These are phyloP conservation scores for Asteroscopus sphinx DNA, from an alignment of 2,888 invertebrate species.

Conservation along the genomic window DNA sequence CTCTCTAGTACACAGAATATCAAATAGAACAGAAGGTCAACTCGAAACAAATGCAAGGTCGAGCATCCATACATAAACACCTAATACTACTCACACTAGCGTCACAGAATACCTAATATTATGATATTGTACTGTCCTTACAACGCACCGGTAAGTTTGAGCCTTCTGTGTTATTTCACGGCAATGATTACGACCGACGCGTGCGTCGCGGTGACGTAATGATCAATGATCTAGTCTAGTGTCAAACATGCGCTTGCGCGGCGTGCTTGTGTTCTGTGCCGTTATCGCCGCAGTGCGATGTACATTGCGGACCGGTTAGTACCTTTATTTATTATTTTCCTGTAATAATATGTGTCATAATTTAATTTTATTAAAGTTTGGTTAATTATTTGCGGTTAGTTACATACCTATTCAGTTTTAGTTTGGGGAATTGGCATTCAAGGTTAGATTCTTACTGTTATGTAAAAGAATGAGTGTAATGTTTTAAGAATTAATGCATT, in stretches of 20 bases:
- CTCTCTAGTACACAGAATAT: not conserved
- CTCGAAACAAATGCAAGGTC: too few relatives aligned
- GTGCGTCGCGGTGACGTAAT: constrained; percentile 14
- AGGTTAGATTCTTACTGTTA: constrained; percentile 23
- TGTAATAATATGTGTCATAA: not conserved
- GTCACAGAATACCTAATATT: too few relatives aligned
- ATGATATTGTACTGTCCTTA: not conserved
- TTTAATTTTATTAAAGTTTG: too few relatives aligned
- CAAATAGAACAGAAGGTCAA: too few relatives aligned
- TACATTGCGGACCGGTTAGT: constrained; percentile 57
- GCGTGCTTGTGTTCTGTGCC: constrained; percentile 49
- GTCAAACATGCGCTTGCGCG: constrained; percentile 63
- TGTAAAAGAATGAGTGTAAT: constrained; percentile 9
- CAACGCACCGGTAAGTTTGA: not conserved
- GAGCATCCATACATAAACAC: too few relatives aligned
- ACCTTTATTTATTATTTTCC: not conserved
- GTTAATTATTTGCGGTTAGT: too few relatives aligned
- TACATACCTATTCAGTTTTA: constrained; percentile 23
- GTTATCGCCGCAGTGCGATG: constrained; percentile 42
- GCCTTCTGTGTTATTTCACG: not conserved
- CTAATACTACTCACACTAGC: too few relatives aligned
- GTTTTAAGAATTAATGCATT: not conserved
- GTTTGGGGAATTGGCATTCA: constrained; percentile 22
- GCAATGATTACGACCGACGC: not conserved
- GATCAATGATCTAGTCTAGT: constrained; percentile 46